Evolutionary conservation across 2,113 vertebrate species (phyloP).

Genomic region (Rhipidura dahli): DNA sequence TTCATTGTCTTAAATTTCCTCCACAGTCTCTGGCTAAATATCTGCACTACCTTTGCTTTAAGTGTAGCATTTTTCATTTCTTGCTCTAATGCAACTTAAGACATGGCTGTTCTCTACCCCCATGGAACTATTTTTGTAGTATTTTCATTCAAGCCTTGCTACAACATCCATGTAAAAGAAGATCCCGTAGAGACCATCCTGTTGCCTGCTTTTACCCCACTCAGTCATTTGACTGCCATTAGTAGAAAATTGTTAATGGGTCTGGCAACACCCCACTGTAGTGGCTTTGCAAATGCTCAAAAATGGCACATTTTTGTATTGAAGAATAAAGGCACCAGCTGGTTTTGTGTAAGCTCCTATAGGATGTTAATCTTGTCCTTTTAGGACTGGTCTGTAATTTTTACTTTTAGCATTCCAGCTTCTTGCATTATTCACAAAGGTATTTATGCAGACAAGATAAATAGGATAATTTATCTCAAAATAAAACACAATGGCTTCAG

Average conservation of each 20-base stretch:
- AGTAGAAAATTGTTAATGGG: background rate
- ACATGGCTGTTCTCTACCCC: background rate
- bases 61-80: background rate
- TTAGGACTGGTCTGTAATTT: conserved; percentile 47
- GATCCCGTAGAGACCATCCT: background rate
- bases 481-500: conserved; percentile 55
- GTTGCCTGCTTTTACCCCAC: background rate
- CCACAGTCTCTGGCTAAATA: background rate
- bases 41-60: background rate
- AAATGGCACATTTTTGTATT: background rate
- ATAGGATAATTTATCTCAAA: conserved; percentile 69
- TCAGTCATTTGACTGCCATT: background rate
- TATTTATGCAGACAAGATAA: conserved; percentile 66
- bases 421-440: conserved; percentile 59
- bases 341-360: conserved; percentile 17
- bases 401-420: conserved; percentile 35
- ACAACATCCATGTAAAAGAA: background rate
- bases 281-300: background rate
- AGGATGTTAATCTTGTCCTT: conserved; percentile 41
- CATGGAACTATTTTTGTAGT: background rate
- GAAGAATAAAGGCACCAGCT: background rate
- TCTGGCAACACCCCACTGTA: background rate
- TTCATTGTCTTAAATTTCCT: background rate
- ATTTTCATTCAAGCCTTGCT: background rate
- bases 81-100: background rate